Evolutionary conservation across 2,113 vertebrate species (phyloP).

Genomic region (Rhea americana): DNA sequence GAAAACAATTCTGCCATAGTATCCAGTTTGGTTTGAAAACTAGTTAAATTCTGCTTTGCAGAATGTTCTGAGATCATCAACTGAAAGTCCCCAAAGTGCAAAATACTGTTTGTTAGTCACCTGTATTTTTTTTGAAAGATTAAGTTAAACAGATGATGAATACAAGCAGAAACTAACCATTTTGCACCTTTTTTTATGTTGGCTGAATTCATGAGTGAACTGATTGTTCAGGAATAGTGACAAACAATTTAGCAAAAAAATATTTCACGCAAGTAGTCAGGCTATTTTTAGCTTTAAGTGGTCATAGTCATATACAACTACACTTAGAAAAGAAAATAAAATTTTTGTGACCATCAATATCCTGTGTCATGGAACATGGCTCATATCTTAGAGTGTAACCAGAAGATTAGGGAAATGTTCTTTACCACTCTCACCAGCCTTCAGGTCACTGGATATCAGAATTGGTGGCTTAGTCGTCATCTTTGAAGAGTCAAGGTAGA

Average conservation of each 20-base stretch:
- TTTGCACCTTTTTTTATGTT: too few relatives aligned
- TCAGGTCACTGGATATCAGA: fast-evolving
- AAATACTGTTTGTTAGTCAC: not conserved
- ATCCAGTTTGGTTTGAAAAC: not conserved
- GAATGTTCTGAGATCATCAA: not conserved
- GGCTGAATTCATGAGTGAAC: not conserved
- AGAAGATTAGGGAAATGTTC: not conserved
- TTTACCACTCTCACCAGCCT: not conserved
- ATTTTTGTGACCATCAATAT: not conserved
- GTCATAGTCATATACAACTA: not conserved
- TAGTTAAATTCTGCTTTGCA: not conserved
- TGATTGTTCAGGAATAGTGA: not conserved
- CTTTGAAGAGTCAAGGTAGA: not conserved
- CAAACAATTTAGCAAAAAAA: not conserved
- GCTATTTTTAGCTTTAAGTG: not conserved
- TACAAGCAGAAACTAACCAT: not conserved
- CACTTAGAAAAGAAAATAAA: not conserved
- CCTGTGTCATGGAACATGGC: not conserved
- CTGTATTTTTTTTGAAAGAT: not conserved
- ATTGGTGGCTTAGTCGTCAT: not conserved
- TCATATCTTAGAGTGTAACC: fast-evolving
- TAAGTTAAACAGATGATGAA: not conserved
- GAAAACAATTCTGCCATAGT: not conserved
- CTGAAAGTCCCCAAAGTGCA: not conserved
- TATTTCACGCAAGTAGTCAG: not conserved